Evolutionary conservation across 2,113 vertebrate genomes (phyloP), one percentile per base, ranked within the genome.

Genomic region (Catharus minimus): DNA sequence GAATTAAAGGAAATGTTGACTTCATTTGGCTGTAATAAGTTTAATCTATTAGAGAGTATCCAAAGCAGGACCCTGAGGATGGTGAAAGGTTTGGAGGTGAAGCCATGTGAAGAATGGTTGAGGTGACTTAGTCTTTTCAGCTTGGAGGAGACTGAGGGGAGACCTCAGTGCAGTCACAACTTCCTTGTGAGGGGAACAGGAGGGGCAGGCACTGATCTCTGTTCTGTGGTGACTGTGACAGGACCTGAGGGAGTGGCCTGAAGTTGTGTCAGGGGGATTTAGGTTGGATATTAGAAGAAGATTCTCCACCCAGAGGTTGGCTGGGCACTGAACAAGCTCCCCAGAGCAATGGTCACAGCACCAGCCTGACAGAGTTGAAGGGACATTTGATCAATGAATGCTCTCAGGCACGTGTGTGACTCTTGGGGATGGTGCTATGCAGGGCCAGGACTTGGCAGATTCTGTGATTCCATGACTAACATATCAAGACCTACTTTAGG

Each of bases 241-340:
- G 46, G 4, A 36, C 2, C 0, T 0, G 0, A 16, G 7, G 26
- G 38, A 52, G 2, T 9, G 39, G 3, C 4, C 21, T 38, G 67
- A 17, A 44, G 2, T 0, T 44, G 3, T 16, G 3, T 20, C 15
- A 52, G n/a, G 16, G 9, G 12, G 9, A 7, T 30, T 65, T 10
- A 32, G 2, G 5, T 1, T 30, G 15, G 20, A 3, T 15, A 24
- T 55, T 1, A 38, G 49, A 12, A 30, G 15, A 44, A 30, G 3
- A 2, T 19, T 78, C 15, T 4, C 36, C 12, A 19, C 15, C 39
- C 32, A 65, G 15, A 20, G 30, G 15, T 0, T 36, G 38, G 8
- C 0, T 52, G 26, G 27, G 21, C 8, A 27, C 21, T 44, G 32
- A 44, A 46, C 17, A 55, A 21, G 8, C 26, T 78, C 10, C 4